phyloP scores from a whole-genome alignment of 1,140 invertebrate genomes.

The Daktulosphaira vitifoliae region DNA sequence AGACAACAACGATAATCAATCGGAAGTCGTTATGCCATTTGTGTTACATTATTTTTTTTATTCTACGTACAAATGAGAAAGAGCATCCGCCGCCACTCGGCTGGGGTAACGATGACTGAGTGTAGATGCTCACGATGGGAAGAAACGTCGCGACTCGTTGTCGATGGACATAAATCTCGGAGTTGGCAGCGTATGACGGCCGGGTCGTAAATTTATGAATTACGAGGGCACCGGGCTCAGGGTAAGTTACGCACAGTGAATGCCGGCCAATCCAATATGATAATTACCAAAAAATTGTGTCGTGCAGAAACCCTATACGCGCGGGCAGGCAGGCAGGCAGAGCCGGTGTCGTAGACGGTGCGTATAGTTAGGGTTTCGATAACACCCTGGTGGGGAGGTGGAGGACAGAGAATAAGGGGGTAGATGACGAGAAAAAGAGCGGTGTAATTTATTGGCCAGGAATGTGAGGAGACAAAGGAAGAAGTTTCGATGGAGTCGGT shows the following conservation, averaged over 20 bases:
- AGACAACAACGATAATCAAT: slow-evolving; percentile 14
- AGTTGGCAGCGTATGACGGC: too few relatives aligned
- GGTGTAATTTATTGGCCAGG: slow-evolving; percentile 19
- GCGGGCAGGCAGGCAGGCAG: too few relatives aligned
- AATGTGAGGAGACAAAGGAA: slow-evolving; percentile 9
- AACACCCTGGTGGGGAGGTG: too few relatives aligned
- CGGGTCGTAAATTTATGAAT: slow-evolving; percentile 30
- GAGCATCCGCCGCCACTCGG: too few relatives aligned
- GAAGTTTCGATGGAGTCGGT: slow-evolving; percentile 23
- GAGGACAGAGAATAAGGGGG: neutral
- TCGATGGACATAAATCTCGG: too few relatives aligned
- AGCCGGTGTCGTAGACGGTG: neutral
- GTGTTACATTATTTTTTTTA: too few relatives aligned
- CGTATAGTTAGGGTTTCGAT: neutral
- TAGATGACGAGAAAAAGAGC: slow-evolving; percentile 11
- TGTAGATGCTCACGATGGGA: slow-evolving; percentile 20
- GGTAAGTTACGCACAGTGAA: neutral
- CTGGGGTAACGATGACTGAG: too few relatives aligned
- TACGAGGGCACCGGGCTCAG: slow-evolving; percentile 17
- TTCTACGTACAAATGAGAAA: too few relatives aligned
- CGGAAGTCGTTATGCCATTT: slow-evolving; percentile 1
- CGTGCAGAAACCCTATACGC: too few relatives aligned
- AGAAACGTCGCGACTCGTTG: slow-evolving; percentile 2
- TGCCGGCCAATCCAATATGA: slow-evolving; percentile 33
- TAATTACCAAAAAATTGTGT: slow-evolving; percentile 31